Conservation (phyloP, 2,797 vertebrate genomes). For the Iguana delicatissima region DNA sequence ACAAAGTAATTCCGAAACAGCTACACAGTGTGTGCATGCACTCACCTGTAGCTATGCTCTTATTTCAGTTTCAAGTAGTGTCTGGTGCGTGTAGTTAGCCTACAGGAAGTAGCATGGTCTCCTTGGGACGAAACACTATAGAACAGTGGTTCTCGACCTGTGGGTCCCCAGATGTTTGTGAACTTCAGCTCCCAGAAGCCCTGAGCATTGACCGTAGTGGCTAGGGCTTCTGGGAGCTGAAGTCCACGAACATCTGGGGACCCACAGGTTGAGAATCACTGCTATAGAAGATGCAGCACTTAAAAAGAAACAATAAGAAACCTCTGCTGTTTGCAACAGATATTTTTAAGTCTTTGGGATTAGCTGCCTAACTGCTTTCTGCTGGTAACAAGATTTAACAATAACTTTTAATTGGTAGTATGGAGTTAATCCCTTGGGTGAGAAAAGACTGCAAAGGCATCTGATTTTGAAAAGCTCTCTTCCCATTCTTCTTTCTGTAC, state of each 20-base stretch:
- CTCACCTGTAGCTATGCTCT: not conserved
- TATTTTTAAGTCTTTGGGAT: constrained; percentile 52
- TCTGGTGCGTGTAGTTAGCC: constrained; percentile 7
- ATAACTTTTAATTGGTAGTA: constrained; percentile 76
- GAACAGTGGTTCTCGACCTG: no score
- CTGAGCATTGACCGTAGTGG: no score
- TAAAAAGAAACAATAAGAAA: constrained; percentile 20
- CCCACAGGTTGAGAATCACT: no score
- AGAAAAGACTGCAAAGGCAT: constrained; percentile 47
- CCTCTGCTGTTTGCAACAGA: constrained; percentile 53
- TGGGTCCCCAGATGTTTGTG: no score
- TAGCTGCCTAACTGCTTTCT: constrained; percentile 70
- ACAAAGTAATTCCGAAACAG: rapidly evolving
- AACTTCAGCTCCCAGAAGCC: no score
- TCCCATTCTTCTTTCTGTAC: not conserved
- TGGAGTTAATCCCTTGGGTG: constrained; percentile 70
- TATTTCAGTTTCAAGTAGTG: constrained; percentile 3
- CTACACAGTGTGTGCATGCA: not conserved
- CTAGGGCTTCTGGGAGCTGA: no score
- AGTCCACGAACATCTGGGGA: no score
- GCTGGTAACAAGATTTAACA: constrained; percentile 72
- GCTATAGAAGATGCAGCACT: constrained; percentile 36
- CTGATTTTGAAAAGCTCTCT: not conserved
- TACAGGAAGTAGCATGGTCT: not conserved
- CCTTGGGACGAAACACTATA: constrained; percentile 40